Percentiles rank a stretch among this genome's conserved stretches.
These are phyloP conservation scores for Hecatera dysodea DNA, from an alignment of 2,888 invertebrate species.

Conservation along the genomic window DNA sequence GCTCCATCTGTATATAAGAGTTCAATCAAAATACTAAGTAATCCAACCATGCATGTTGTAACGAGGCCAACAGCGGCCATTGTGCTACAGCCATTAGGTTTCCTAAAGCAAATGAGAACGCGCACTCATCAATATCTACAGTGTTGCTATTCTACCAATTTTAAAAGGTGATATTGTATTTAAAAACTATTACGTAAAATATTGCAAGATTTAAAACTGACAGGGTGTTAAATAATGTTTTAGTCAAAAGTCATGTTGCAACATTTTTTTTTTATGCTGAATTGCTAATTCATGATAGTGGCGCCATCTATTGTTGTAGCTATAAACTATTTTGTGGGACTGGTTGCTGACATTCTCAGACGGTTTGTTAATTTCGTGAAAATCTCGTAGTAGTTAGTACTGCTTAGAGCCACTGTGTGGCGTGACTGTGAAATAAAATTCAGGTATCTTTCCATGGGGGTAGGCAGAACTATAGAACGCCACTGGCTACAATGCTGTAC, in stretches of 20 bases:
- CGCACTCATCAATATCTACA: slow-evolving; percentile 44
- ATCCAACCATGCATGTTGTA: slow-evolving; percentile 40
- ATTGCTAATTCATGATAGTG: slow-evolving; percentile 1
- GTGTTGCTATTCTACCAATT: slow-evolving; percentile 48
- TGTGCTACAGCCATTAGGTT: slow-evolving; percentile 49
- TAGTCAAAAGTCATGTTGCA: slow-evolving; percentile 18
- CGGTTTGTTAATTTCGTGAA: background rate
- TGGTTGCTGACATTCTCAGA: background rate
- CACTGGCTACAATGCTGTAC: too few species aligned
- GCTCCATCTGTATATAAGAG: slow-evolving; percentile 31
- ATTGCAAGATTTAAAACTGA: slow-evolving; percentile 33
- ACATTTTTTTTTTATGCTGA: slow-evolving; percentile 10
- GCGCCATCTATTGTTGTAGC: slow-evolving; percentile 56
- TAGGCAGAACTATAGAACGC: too few species aligned
- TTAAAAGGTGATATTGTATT: slow-evolving; percentile 20
- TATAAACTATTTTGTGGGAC: slow-evolving; percentile 33
- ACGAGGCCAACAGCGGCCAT: slow-evolving; percentile 49
- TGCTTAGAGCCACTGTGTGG: slow-evolving; percentile 36
- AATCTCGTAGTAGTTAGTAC: slow-evolving; percentile 44
- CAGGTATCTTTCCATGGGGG: background rate
- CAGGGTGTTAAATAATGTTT: slow-evolving; percentile 17
- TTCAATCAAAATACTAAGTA: slow-evolving; percentile 27
- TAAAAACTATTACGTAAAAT: slow-evolving; percentile 26
- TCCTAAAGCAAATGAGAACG: slow-evolving; percentile 48
- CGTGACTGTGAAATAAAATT: background rate